Evolutionary conservation across 2,888 invertebrate genomes (phyloP).

Genomic region (Laothoe populi): DNA sequence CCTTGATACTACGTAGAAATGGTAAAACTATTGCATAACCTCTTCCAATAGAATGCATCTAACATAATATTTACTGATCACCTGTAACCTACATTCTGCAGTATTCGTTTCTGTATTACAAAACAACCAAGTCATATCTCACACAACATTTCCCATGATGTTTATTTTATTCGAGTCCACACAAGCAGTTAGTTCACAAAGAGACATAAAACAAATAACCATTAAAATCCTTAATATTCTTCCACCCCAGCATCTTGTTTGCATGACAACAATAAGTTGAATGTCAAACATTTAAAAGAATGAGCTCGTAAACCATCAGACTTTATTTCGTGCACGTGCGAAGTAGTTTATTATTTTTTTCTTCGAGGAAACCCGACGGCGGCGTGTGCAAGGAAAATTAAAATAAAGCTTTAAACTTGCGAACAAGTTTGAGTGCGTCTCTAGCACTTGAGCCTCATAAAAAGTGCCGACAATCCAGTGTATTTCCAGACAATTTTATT

Average conservation of each 20-base stretch:
- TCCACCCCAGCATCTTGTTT: conserved; percentile 1
- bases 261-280: conserved; percentile 24
- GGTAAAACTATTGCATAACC: too few relatives aligned
- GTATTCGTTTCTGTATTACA: too few relatives aligned
- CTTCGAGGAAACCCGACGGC: conserved; percentile 50
- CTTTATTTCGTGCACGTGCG: conserved; percentile 70
- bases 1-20: too few relatives aligned
- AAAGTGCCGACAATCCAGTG: conserved; percentile 65
- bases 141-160: too few relatives aligned
- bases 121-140: background rate
- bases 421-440: conserved; percentile 75
- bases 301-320: conserved; percentile 58
- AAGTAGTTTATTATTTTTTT: conserved; percentile 65
- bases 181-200: background rate
- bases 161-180: too few relatives aligned
- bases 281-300: conserved; percentile 33
- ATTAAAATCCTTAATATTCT: conserved; percentile 2
- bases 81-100: too few relatives aligned
- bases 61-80: too few relatives aligned
- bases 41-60: too few relatives aligned
- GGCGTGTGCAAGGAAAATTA: conserved; percentile 73
- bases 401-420: conserved; percentile 79
- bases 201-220: background rate
- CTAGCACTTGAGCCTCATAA: conserved; percentile 59
- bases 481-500: conserved; percentile 72